phyloP scores from a whole-genome alignment of 92 coral and sea anemone species.

The Zoanthus sociatus region DNA sequence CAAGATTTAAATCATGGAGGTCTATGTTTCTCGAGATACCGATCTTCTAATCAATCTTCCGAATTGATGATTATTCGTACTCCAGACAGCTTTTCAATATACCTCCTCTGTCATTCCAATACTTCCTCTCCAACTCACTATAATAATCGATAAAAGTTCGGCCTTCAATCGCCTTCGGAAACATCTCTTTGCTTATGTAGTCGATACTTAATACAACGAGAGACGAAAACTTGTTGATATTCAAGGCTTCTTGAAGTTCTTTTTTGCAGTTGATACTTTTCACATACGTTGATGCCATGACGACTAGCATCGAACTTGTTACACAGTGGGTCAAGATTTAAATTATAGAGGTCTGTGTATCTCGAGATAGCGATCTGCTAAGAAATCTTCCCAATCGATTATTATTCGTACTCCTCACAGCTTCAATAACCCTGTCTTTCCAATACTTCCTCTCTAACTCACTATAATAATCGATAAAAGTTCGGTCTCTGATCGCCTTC shows the following conservation, averaged over 20 bases:
- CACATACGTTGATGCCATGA: not conserved
- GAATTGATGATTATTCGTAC: not conserved
- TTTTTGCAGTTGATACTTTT: slow-evolving; percentile 20
- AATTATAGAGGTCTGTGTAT: not conserved
- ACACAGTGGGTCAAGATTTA: not conserved
- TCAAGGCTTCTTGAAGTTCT: slow-evolving; percentile 22
- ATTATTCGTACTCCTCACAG: not conserved
- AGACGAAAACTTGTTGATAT: slow-evolving; percentile 1
- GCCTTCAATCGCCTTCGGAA: slow-evolving; percentile 1
- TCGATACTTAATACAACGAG: slow-evolving; percentile 9
- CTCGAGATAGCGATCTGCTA: slow-evolving; percentile 11
- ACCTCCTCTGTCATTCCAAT: slow-evolving; percentile 1
- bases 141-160: slow-evolving; percentile 24
- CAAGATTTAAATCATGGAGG: not conserved
- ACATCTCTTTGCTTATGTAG: not conserved
- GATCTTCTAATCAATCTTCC: slow-evolving; percentile 3
- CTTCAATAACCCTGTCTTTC: slow-evolving; percentile 18
- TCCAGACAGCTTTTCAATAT: not conserved
- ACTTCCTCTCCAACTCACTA: not conserved
- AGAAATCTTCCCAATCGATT: not conserved
- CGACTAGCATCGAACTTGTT: not conserved
- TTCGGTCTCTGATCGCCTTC: slow-evolving; percentile 8
- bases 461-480: slow-evolving; percentile 14
- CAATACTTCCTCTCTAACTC: slow-evolving; percentile 1
- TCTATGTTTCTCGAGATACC: not conserved